Percentiles rank a stretch among this genome's conserved stretches.
phyloP scores from a whole-genome alignment of 2,113 vertebrate genomes.

The Colius striatus region DNA sequence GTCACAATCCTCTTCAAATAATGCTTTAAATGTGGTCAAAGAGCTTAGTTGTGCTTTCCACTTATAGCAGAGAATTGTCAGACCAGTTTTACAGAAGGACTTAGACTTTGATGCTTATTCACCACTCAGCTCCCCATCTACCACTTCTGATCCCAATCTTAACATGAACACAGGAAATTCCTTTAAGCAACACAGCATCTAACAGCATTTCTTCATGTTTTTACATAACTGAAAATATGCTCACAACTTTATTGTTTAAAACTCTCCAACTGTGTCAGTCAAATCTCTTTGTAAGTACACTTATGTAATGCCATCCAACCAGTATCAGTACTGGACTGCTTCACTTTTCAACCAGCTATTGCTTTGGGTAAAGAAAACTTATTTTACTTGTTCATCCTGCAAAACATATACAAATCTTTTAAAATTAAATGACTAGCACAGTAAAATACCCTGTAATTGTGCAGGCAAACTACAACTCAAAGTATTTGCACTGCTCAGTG shows the following conservation, averaged over 20 bases:
- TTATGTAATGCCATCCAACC: background rate
- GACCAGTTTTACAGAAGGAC: background rate
- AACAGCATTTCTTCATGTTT: background rate
- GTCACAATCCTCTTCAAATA: background rate
- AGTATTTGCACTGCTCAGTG: background rate
- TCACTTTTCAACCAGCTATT: background rate
- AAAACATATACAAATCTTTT: background rate
- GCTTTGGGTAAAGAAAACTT: background rate
- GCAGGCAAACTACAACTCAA: background rate
- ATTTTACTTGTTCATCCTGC: background rate
- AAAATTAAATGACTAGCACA: background rate
- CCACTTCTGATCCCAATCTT: background rate
- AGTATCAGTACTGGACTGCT: background rate
- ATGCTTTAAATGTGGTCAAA: background rate
- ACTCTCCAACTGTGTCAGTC: background rate
- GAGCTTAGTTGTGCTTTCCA: background rate
- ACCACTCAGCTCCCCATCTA: background rate
- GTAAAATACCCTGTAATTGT: background rate
- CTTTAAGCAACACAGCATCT: background rate
- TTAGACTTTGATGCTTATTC: background rate
- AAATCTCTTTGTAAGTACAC: background rate
- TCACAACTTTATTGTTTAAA: background rate
- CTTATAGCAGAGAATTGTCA: background rate
- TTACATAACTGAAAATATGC: background rate
- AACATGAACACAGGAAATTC: background rate